These are phyloP conservation scores for Cantharis lateralis DNA, from an alignment of 2,888 invertebrate genomes.

Conservation along the genomic window DNA sequence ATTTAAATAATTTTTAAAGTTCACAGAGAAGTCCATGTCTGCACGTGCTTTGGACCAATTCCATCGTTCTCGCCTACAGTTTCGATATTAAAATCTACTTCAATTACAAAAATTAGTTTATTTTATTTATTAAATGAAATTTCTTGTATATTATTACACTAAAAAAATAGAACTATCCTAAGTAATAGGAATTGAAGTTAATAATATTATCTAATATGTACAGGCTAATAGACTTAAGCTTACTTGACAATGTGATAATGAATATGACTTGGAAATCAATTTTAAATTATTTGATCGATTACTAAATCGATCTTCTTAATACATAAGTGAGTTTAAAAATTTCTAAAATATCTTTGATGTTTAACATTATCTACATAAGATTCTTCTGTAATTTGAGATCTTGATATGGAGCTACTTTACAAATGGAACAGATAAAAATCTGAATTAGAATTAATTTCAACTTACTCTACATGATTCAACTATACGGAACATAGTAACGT, in stretches of 20 bases:
- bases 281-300: slow-evolving; percentile 9
- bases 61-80: background rate
- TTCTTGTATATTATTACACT: slow-evolving; percentile 13
- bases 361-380: background rate
- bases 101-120: slow-evolving; percentile 1
- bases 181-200: slow-evolving; percentile 21
- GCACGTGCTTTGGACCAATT: background rate
- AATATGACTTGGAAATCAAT: background rate
- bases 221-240: slow-evolving; percentile 34
- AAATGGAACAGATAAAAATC: slow-evolving; percentile 1
- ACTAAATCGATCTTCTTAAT: background rate
- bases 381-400: slow-evolving; percentile 14
- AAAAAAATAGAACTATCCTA: slow-evolving; percentile 19
- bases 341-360: slow-evolving; percentile 4
- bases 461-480: background rate
- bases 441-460: background rate
- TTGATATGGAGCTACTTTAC: background rate
- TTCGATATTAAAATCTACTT: background rate
- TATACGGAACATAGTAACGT: background rate
- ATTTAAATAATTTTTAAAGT: too few species aligned
- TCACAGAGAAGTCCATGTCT: too few species aligned
- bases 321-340: background rate
- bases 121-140: slow-evolving; percentile 22
- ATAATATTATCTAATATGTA: slow-evolving; percentile 41
- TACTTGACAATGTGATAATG: slow-evolving; percentile 22